Percentiles rank a stretch among this genome's conserved stretches.
phyloP scores from a whole-genome alignment of 2,113 vertebrate genomes.

The Onychorhynchus coronatus region DNA sequence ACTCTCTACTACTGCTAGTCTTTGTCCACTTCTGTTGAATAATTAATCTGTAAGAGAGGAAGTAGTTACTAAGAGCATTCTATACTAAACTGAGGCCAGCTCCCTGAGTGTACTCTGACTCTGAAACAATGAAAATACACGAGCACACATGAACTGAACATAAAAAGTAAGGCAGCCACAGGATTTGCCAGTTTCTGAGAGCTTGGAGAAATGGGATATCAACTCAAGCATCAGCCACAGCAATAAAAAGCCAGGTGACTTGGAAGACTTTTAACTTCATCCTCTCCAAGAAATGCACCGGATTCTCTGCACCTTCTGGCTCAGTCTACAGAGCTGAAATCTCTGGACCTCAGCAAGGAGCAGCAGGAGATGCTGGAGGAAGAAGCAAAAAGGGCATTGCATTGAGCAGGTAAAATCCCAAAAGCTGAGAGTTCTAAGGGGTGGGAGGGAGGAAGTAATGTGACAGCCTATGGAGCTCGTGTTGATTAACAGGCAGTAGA shows the following conservation, averaged over 20 bases:
- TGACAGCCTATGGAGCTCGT: background rate
- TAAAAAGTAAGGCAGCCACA: background rate
- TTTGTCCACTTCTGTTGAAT: background rate
- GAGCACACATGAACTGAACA: background rate
- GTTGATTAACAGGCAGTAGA: background rate
- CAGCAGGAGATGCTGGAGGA: background rate
- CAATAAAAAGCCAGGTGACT: background rate
- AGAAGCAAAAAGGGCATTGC: background rate
- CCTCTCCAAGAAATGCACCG: background rate
- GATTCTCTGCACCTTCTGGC: background rate
- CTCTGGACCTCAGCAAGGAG: background rate
- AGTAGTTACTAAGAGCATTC: background rate
- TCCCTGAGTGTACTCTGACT: background rate
- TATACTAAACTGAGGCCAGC: background rate
- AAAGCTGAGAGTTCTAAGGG: background rate
- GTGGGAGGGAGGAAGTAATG: background rate
- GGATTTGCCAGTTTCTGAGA: background rate
- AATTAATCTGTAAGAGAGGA: background rate
- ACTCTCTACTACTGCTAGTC: background rate
- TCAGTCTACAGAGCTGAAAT: background rate
- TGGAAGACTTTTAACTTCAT: background rate
- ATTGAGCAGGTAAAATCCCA: constrained; percentile 21
- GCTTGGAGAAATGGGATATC: background rate
- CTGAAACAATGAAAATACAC: background rate
- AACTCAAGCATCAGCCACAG: background rate